Evolutionary conservation across 2,888 invertebrate genomes (phyloP), one percentile per base, ranked within the genome.

Genomic region (Torymus aiolomorphi): DNA sequence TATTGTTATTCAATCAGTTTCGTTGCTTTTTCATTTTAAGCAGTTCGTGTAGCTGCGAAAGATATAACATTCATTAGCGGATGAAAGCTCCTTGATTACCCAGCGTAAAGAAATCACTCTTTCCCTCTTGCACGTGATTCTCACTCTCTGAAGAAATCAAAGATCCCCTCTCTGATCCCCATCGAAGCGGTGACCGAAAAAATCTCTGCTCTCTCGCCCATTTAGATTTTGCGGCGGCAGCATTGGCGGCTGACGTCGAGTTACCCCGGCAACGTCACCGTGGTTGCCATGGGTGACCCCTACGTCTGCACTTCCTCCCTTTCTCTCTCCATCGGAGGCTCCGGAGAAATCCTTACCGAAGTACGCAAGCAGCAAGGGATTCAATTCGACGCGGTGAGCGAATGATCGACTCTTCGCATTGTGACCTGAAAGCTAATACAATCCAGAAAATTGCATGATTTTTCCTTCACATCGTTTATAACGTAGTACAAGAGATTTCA

Each of bases 221-320:
- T 20, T 63, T 56, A 49, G 86, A 56, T 85, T 83, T 83, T 83
- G 83, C 82, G 78, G 85, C 54, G 24, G 57, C 49, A 61, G 56
- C 62, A 12, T 20, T 61, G 54, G 65, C 56, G 61, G 84, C 85
- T 83, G 84, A 14, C 62, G 20, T 57, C 84, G 84, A 86, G 88
- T 88, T 87, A 85, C 88, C 87, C 83, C 76, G 87, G 88, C 88
- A 88, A 88, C 88, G 83, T 81, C 88, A 82, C 76, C 20, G 42
- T 10, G 83, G 90, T 90, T 89, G 89, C 89, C 88, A 86, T 84
- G 89, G 90, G 89, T 85, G 88, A 90, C 90, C 86, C 82, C 75
- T 73, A 61, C 24, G 3, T 24, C 2, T 24, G 24, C 78, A 16
- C 73, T 51, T 59, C 51, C 65, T 49, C 57, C 65, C 72, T 75